Evolutionary conservation across 53 echinoderm and acorn worm genomes (phyloP), one percentile per base, ranked within the genome.

Genomic region (Mesocentrotus franciscanus): DNA sequence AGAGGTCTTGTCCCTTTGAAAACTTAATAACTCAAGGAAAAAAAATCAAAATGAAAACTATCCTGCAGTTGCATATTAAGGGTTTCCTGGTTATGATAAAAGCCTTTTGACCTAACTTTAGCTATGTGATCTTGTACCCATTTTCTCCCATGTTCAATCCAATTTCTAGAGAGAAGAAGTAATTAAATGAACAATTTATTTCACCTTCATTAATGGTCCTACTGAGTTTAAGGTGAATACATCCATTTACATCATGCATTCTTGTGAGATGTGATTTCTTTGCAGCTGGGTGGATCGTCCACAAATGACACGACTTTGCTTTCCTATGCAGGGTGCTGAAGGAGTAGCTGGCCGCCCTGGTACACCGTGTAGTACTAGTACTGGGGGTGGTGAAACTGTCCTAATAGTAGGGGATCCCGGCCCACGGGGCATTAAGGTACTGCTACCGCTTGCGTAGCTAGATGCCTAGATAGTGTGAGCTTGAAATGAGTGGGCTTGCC

Each of bases 401-500:
- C 6, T 15, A 11, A 12, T 33, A 15, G 9, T 34, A 9, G 32
- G 35, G 60, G 9, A 17, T 57, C 66, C 59, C 15, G 81, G 78
- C 22, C 22, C 18, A 0, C 32, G 62, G 18, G 92, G 92, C 66
- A 13, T 36, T 5, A 30, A 92, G 92, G 92, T 92, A 92, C 92
- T 92, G 92, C 36, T 92, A 18, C 89, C n/a, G 89, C 60, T 89
- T 35, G 89, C 89, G 14, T 57, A 59, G 89, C 58, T 59, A 60
- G 27, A 60, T 89, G 89, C 16, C 59, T 89, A 58, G 27, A 34
- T 90, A 24, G 60, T 30, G 68, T 92, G 72, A 60, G 34, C 68
- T 71, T 92, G 61, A 70, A 64, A 64, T 60, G 92, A 15, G 32
- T 92, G 10, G 60, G 92, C 35, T 92, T 60, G 72, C 92, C 71